These are phyloP conservation scores for Galaxias olidus DNA, from an alignment of 2,797 vertebrate genomes.

Conservation along the genomic window DNA sequence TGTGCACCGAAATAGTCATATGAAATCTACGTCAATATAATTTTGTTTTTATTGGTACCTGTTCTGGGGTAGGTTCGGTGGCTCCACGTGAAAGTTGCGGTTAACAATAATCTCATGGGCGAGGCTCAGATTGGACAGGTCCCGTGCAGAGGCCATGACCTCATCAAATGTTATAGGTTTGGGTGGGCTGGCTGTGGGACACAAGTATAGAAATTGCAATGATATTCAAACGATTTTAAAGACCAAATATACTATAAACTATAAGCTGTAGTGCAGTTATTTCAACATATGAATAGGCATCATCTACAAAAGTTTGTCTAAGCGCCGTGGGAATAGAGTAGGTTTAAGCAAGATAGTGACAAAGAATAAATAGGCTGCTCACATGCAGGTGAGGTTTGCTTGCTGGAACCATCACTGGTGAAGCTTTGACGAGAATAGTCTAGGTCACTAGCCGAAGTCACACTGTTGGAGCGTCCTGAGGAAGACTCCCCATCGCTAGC, in stretches of 20 bases:
- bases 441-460: slow-evolving; percentile 80
- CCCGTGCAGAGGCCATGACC: slow-evolving; percentile 85
- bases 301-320: too few species aligned
- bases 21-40: too few species aligned
- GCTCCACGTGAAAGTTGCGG: slow-evolving; percentile 80
- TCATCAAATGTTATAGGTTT: slow-evolving; percentile 84
- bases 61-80: slow-evolving; percentile 76
- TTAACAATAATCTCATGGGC: slow-evolving; percentile 91
- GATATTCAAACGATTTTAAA: too few species aligned
- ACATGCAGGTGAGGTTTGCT: slow-evolving; percentile 88
- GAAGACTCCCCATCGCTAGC: slow-evolving; percentile 84
- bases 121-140: slow-evolving; percentile 83
- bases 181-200: slow-evolving; percentile 84
- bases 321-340: background rate
- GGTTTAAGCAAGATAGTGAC: too few species aligned
- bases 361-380: slow-evolving; percentile 51
- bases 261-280: too few species aligned
- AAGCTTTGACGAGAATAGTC: slow-evolving; percentile 88
- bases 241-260: too few species aligned
- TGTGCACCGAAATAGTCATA: too few species aligned
- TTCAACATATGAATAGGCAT: too few species aligned
- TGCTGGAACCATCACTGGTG: slow-evolving; percentile 89
- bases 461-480: slow-evolving; percentile 80
- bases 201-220: slow-evolving; percentile 15
- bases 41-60: slow-evolving; percentile 68